Percentiles rank a stretch among this genome's conserved stretches.
Conservation (phyloP, 2,797 vertebrate genomes). For the Iguana delicatissima region DNA sequence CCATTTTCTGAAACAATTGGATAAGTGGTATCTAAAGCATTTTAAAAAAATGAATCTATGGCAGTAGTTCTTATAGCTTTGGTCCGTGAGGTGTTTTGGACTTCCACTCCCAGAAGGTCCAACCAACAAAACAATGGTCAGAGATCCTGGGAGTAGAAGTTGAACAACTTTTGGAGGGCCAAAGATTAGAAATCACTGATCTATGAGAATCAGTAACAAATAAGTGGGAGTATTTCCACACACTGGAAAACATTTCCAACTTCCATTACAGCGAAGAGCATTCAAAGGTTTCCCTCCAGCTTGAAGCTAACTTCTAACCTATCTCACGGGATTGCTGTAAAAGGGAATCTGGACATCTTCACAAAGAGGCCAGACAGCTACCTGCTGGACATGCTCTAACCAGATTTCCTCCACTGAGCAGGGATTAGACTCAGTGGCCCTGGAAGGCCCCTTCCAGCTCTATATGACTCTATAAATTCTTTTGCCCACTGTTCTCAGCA, state of each 20-base stretch:
- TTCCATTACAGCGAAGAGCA: not conserved
- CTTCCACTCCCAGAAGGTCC: not conserved
- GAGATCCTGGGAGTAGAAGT: not conserved
- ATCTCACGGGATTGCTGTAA: not conserved
- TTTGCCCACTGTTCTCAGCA: not conserved
- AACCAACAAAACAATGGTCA: not conserved
- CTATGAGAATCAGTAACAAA: not conserved
- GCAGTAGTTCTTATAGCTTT: not conserved
- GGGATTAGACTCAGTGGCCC: no score
- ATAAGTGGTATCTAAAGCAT: not conserved
- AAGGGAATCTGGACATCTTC: not conserved
- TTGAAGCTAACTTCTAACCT: not conserved
- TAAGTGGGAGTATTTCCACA: not conserved
- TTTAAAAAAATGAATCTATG: not conserved
- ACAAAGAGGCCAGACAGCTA: no score
- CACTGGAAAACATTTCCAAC: not conserved
- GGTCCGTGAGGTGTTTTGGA: not conserved
- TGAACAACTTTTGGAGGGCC: not conserved
- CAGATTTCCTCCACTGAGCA: no score
- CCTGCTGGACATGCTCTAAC: no score
- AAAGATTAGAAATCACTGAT: not conserved
- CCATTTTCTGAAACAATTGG: not conserved
- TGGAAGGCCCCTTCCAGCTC: no score
- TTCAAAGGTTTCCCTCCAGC: not conserved
- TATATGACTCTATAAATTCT: no score